phyloP scores from a whole-genome alignment of 2,797 vertebrate genomes.

The Urocyon cinereoargenteus region DNA sequence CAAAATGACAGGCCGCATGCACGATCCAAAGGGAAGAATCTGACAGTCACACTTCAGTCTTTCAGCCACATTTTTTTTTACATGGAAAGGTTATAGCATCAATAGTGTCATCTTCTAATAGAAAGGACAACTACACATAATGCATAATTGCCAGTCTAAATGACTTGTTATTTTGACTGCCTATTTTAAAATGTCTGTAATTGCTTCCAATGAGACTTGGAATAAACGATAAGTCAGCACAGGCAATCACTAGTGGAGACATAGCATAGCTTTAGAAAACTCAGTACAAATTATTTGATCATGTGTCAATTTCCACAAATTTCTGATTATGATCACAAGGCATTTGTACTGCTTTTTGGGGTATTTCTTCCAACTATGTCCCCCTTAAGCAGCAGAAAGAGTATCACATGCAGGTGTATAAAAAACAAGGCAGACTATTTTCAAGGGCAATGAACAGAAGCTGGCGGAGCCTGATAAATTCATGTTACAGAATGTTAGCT shows the following conservation, averaged over 20 bases:
- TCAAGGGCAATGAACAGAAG: constrained; percentile 83
- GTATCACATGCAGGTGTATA: constrained; percentile 52
- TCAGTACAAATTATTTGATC: constrained; percentile 75
- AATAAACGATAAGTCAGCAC: constrained; percentile 84
- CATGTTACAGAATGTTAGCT: constrained; percentile 80
- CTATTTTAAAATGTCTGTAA: constrained; percentile 79
- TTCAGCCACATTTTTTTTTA: constrained; percentile 71
- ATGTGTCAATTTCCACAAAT: constrained; percentile 70
- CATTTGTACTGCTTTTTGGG: constrained; percentile 36
- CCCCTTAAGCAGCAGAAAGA: constrained; percentile 77
- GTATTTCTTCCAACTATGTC: constrained; percentile 64
- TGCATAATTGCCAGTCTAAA: constrained; percentile 84
- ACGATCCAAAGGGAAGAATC: constrained; percentile 77
- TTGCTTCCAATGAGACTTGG: constrained; percentile 78
- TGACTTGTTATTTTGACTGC: constrained; percentile 89
- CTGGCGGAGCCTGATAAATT: constrained; percentile 83
- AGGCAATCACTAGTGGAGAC: constrained; percentile 61
- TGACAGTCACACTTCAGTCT: constrained; percentile 82
- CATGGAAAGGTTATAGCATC: constrained; percentile 76
- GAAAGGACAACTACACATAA: constrained; percentile 85
- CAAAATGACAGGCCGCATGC: constrained; percentile 74
- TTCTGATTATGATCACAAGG: constrained; percentile 73
- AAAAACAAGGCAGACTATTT: constrained; percentile 76
- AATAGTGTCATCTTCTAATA: constrained; percentile 85
- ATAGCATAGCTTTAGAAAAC: constrained; percentile 57